A percentile compares a stretch with the other conserved stretches of the same genome.
These are phyloP conservation scores for Tetramorium parvispinum DNA, from an alignment of 1,140 invertebrate species.

Conservation along the genomic window DNA sequence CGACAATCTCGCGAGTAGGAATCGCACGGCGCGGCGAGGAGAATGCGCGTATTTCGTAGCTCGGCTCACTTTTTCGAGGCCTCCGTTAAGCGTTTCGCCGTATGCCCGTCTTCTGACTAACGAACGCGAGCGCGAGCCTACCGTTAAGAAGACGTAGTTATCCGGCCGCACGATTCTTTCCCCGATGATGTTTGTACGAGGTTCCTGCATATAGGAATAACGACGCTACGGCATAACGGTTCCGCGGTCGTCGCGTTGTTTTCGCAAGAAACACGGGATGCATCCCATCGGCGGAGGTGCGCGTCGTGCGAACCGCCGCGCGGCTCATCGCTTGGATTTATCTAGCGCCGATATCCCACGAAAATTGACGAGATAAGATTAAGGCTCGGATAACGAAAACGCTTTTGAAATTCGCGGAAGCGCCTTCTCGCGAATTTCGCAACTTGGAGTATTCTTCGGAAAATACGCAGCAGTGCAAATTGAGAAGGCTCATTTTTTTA, in stretches of 20 bases:
- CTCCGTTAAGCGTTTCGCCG: constrained; percentile 46
- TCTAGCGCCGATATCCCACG: not conserved
- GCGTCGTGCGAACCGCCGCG: constrained; percentile 1
- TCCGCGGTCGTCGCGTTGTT: constrained; percentile 75
- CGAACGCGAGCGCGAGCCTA: constrained; percentile 47
- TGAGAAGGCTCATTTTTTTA: not conserved
- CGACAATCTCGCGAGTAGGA: constrained; percentile 4
- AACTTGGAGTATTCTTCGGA: not conserved
- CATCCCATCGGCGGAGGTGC: not conserved
- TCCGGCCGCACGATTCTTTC: constrained; percentile 7
- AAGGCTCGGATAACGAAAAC: not conserved
- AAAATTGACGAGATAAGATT: not conserved
- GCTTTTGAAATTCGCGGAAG: not conserved
- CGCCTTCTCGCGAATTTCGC: not conserved
- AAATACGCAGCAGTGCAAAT: not conserved
- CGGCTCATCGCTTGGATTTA: not conserved
- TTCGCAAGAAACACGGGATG: constrained; percentile 68
- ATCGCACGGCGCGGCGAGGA: not conserved
- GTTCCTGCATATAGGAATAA: constrained; percentile 48
- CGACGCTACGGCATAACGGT: constrained; percentile 74
- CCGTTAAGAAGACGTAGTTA: constrained; percentile 50
- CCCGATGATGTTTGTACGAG: constrained; percentile 18
- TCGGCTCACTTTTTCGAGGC: constrained; percentile 35
- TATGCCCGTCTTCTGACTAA: constrained; percentile 33
- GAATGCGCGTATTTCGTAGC: constrained; percentile 51